Conservation (phyloP, 2,113 vertebrate genomes). For the Pao palembangensis region DNA sequence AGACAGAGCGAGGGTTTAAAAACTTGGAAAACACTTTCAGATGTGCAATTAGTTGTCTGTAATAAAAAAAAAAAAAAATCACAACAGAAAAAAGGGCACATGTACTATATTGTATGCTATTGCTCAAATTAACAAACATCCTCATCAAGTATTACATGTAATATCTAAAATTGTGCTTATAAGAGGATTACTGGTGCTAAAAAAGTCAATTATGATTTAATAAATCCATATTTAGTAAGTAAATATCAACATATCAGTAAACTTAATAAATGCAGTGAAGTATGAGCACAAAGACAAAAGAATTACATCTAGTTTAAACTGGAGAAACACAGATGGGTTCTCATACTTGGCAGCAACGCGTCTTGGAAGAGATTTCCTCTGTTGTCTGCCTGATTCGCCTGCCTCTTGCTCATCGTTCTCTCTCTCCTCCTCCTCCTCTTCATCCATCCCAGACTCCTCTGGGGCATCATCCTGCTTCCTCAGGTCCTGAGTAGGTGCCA, state of each 20-base stretch:
- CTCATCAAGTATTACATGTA: no score
- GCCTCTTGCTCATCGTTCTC: slow-evolving; percentile 59
- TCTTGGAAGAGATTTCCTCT: slow-evolving; percentile 78
- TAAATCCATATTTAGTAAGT: no score
- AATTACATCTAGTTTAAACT: no score
- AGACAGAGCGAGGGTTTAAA: slow-evolving; percentile 88
- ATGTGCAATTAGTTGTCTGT: slow-evolving; percentile 87
- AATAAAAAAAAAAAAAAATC: background rate
- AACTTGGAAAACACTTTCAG: slow-evolving; percentile 93
- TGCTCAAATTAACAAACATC: no score
- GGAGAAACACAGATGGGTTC: no score
- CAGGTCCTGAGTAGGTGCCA: slow-evolving; percentile 89
- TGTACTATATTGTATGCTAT: no score
- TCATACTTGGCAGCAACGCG: slow-evolving; percentile 90
- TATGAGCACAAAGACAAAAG: no score
- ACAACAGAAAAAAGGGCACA: no score
- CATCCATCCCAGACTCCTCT: slow-evolving; percentile 34
- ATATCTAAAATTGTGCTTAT: background rate
- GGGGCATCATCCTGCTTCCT: slow-evolving; percentile 58
- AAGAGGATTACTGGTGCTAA: background rate
- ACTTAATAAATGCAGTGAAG: no score
- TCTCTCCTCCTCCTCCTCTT: slow-evolving; percentile 60
- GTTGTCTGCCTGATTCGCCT: slow-evolving; percentile 39
- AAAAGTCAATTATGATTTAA: no score
- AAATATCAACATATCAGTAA: no score